These are phyloP conservation scores for Punctoribates punctum DNA, from an alignment of 2,888 invertebrate genomes.

Conservation along the genomic window DNA sequence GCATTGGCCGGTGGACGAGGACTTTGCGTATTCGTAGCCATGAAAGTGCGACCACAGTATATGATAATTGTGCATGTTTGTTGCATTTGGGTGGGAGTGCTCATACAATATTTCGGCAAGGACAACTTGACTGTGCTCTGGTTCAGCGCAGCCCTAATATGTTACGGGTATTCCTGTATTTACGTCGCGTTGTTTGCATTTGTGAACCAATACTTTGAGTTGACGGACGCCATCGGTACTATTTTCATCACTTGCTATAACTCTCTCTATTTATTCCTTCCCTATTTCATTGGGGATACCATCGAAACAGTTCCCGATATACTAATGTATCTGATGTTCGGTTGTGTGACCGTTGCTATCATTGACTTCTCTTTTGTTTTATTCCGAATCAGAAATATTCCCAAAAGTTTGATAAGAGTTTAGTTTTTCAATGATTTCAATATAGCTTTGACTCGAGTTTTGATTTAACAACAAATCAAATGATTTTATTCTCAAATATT, in stretches of 20 bases:
- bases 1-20: constrained; percentile 26
- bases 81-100: not conserved
- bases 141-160: not conserved
- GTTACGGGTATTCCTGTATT: constrained; percentile 29
- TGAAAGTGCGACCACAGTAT: constrained; percentile 22
- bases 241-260: not conserved
- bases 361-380: not conserved
- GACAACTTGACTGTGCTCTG: not conserved
- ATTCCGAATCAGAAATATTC: not conserved
- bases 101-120: not conserved
- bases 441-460: too few relatives aligned
- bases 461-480: too few relatives aligned
- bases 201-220: not conserved
- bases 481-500: too few relatives aligned
- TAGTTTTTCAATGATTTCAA: too few relatives aligned
- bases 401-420: not conserved
- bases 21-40: constrained; percentile 26
- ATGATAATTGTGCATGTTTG: constrained; percentile 5
- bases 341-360: not conserved
- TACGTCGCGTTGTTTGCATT: not conserved
- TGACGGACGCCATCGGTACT: not conserved
- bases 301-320: not conserved
- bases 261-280: not conserved
- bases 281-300: not conserved
- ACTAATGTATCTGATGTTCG: not conserved